A percentile compares a stretch with the other conserved stretches of the same genome.
phyloP scores from a whole-genome alignment of 92 coral and sea anemone species.

The Epizoanthus rinbou region DNA sequence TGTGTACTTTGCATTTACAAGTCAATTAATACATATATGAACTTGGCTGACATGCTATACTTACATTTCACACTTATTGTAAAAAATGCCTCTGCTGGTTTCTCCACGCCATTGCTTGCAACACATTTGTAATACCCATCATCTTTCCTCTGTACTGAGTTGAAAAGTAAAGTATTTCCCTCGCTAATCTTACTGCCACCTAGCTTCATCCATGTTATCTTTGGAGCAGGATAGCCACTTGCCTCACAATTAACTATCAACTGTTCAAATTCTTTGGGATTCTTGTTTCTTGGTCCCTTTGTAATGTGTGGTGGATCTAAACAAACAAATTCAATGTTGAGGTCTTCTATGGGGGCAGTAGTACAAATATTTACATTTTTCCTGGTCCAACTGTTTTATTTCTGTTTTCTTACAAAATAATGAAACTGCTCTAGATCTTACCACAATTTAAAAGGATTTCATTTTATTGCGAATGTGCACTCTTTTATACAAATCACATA shows the following conservation, averaged over 20 bases:
- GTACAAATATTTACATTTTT: no score
- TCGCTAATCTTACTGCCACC: conserved; percentile 54
- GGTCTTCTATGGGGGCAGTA: background rate
- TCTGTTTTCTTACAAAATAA: no score
- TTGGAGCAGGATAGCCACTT: conserved; percentile 80
- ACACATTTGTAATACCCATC: conserved; percentile 80
- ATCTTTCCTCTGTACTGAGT: conserved; percentile 59
- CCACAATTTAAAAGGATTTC: no score
- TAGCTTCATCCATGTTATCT: conserved; percentile 75
- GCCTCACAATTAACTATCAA: conserved; percentile 66
- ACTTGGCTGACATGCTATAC: conserved; percentile 32
- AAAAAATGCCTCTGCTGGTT: conserved; percentile 53
- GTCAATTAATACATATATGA: background rate
- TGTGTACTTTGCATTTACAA: background rate
- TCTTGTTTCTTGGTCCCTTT: conserved; percentile 36
- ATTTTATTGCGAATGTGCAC: no score
- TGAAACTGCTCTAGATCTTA: no score
- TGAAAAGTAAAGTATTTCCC: conserved; percentile 53
- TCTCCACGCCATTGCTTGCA: conserved; percentile 70
- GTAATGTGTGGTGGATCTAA: conserved; percentile 78
- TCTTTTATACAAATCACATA: no score
- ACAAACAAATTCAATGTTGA: background rate
- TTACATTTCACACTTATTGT: conserved; percentile 80
- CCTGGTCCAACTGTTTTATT: no score
- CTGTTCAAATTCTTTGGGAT: conserved; percentile 53